Evolutionary conservation across 2,888 invertebrate genomes (phyloP).

Genomic region (Clistopyga incitator): DNA sequence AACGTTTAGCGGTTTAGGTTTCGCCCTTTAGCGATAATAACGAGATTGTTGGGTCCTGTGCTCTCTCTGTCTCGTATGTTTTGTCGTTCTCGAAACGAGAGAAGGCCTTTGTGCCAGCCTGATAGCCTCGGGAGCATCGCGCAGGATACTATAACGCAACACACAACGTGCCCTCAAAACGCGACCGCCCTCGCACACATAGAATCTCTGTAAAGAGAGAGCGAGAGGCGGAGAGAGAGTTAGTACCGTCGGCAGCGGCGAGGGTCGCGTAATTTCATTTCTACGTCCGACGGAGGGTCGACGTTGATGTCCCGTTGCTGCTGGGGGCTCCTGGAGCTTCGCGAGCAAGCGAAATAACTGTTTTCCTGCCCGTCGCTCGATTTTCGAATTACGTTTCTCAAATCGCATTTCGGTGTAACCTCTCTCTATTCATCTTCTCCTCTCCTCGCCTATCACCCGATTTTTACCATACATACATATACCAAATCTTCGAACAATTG

Average conservation of each 20-base stretch:
- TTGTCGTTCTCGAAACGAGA: constrained; percentile 70
- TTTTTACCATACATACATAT: constrained; percentile 8
- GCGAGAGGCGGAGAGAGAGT: constrained; percentile 9
- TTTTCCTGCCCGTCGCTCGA: constrained; percentile 77
- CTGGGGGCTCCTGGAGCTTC: constrained; percentile 64
- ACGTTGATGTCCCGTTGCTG: constrained; percentile 72
- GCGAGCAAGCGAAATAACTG: constrained; percentile 52
- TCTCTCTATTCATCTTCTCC: constrained; percentile 57
- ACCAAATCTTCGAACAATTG: constrained; percentile 9
- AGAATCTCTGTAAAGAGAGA: background rate
- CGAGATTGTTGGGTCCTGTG: constrained; percentile 77
- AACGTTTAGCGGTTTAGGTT: constrained; percentile 83
- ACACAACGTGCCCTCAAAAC: constrained; percentile 28
- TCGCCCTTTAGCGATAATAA: constrained; percentile 76
- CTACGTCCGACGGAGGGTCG: constrained; percentile 84
- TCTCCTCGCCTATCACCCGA: constrained; percentile 18
- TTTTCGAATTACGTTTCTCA: constrained; percentile 84
- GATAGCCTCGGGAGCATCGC: constrained; percentile 41
- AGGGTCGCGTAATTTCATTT: constrained; percentile 84
- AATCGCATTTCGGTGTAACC: constrained; percentile 77
- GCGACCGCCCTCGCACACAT: background rate
- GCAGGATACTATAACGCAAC: constrained; percentile 3
- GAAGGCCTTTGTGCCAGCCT: constrained; percentile 64
- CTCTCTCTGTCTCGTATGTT: constrained; percentile 52
- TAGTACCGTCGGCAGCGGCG: constrained; percentile 58